phyloP scores from a whole-genome alignment of 2,888 invertebrate genomes.

The Iphiclides podalirius region DNA sequence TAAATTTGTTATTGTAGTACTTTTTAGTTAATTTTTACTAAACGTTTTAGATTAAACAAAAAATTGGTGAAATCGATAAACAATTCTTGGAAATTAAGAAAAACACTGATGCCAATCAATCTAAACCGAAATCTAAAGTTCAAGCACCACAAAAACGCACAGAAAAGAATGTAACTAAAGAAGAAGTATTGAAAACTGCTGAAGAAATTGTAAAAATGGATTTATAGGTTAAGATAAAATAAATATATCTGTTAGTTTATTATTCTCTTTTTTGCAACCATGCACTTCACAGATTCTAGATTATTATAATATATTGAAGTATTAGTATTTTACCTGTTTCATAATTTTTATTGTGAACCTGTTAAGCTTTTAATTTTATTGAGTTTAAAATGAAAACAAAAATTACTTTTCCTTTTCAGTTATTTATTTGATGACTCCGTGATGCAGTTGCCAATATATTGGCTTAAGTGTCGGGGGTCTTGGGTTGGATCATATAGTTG shows the following conservation, averaged over 20 bases:
- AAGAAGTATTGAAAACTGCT: conserved; percentile 55
- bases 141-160: conserved; percentile 43
- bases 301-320: too few relatives aligned
- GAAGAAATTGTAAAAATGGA: conserved; percentile 66
- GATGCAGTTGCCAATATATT: too few relatives aligned
- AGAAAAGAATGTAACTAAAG: conserved; percentile 50
- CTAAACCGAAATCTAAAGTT: conserved; percentile 33
- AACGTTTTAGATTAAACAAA: conserved; percentile 58
- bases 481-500: too few relatives aligned
- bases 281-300: too few relatives aligned
- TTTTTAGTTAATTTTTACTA: background rate
- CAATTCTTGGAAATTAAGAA: conserved; percentile 62
- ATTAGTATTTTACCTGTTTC: too few relatives aligned
- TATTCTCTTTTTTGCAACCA: background rate
- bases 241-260: background rate
- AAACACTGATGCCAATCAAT: conserved; percentile 39
- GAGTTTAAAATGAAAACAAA: too few relatives aligned
- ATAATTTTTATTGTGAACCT: too few relatives aligned
- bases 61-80: conserved; percentile 65
- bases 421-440: too few relatives aligned
- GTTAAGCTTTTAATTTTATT: too few relatives aligned
- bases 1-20: background rate
- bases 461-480: too few relatives aligned
- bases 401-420: too few relatives aligned
- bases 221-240: conserved; percentile 40